Evolutionary conservation across 1,140 invertebrate genomes (phyloP).

Genomic region (Hyles vespertilio): DNA sequence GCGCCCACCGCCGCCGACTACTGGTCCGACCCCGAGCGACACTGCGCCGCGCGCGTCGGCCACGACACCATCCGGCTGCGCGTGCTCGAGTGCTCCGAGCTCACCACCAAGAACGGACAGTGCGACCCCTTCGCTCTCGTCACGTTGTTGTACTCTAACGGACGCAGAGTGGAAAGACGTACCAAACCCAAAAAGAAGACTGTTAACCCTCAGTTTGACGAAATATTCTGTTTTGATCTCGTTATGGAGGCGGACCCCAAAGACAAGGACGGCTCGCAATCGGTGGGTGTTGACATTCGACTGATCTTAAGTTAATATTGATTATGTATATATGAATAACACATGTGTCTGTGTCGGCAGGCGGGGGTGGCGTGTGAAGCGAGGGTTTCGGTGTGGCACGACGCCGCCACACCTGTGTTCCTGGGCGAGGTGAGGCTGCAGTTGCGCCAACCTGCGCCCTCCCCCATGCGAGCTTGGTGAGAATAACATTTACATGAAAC

Average conservation of each 20-base stretch:
- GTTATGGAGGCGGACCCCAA: constrained; percentile 77
- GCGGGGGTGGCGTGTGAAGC: constrained; percentile 77
- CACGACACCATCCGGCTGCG: constrained; percentile 76
- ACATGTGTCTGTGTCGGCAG: too few species aligned
- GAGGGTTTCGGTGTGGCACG: constrained; percentile 90
- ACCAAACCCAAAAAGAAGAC: constrained; percentile 94
- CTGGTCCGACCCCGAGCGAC: constrained; percentile 69
- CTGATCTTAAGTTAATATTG: neutral
- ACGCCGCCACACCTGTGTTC: constrained; percentile 83
- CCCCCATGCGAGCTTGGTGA: constrained; percentile 61
- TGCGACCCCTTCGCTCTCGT: constrained; percentile 93
- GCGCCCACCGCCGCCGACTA: constrained; percentile 69
- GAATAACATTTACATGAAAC: neutral
- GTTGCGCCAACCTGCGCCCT: constrained; percentile 77
- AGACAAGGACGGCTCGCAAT: constrained; percentile 74
- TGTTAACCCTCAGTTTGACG: constrained; percentile 91
- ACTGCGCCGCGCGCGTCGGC: constrained; percentile 60
- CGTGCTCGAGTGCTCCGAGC: constrained; percentile 89
- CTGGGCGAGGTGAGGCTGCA: constrained; percentile 90
- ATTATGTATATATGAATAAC: too few species aligned
- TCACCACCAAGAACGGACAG: constrained; percentile 91
- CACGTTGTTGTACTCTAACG: constrained; percentile 87
- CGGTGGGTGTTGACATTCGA: constrained; percentile 53
- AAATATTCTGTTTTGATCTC: constrained; percentile 91
- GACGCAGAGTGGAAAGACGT: constrained; percentile 86